Evolutionary conservation across 2,797 vertebrate genomes (phyloP).

Genomic region (Pseudocheirus occidentalis): DNA sequence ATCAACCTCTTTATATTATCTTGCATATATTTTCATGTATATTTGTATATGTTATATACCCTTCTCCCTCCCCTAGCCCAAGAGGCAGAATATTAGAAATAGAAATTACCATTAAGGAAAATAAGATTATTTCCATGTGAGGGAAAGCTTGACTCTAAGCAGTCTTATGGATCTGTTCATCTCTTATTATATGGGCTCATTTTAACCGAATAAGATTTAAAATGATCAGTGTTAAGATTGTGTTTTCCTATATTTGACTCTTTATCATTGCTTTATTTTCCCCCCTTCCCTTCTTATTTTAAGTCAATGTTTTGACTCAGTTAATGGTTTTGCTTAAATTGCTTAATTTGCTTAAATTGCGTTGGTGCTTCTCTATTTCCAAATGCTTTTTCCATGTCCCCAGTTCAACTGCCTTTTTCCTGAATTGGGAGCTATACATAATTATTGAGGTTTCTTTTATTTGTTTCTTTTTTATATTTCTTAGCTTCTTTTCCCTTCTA

Average conservation of each 20-base stretch:
- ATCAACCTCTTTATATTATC: background rate
- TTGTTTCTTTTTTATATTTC: background rate
- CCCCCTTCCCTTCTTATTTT: background rate
- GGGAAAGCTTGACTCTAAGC: background rate
- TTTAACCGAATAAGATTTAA: background rate
- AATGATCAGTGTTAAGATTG: background rate
- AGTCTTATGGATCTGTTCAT: background rate
- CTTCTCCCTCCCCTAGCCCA: background rate
- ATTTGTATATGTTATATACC: background rate
- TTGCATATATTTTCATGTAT: background rate
- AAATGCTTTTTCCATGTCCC: background rate
- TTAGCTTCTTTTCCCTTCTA: background rate
- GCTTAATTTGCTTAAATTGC: background rate
- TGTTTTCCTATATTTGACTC: background rate
- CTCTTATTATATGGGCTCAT: background rate
- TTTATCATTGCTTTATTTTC: background rate
- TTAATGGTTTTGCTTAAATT: background rate
- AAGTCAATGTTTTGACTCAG: background rate
- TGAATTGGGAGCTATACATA: background rate
- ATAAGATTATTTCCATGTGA: background rate
- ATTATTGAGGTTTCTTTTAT: background rate
- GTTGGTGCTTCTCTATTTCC: background rate
- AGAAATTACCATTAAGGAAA: background rate
- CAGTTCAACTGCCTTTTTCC: background rate
- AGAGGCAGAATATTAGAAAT: background rate